These are phyloP conservation scores for Octopus sinensis DNA, from an alignment of 1,140 invertebrate genomes.

Conservation along the genomic window DNA sequence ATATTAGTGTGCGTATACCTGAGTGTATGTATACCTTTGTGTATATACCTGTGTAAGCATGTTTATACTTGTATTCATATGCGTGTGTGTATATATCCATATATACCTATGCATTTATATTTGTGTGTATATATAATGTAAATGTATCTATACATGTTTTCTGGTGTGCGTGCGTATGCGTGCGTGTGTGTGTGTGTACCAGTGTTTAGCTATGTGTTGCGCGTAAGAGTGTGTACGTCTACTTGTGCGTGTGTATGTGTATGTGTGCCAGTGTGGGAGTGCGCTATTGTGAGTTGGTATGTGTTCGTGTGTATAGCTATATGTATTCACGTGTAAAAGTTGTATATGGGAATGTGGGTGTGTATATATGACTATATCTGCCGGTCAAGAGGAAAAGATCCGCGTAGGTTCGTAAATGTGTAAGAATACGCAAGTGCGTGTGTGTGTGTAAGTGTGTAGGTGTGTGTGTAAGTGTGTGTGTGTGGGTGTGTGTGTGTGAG, in stretches of 20 bases:
- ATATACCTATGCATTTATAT: constrained; percentile 29
- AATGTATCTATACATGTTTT: neutral
- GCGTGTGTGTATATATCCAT: constrained; percentile 14
- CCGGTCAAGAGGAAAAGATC: too few relatives aligned
- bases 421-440: too few relatives aligned
- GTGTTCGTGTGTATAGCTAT: too few relatives aligned
- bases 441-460: neutral
- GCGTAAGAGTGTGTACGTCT: neutral
- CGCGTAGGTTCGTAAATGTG: too few relatives aligned
- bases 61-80: neutral
- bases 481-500: neutral
- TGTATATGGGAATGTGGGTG: too few relatives aligned
- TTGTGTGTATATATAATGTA: neutral
- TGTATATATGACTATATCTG: too few relatives aligned
- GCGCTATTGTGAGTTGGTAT: too few relatives aligned
- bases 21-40: neutral
- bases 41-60: neutral
- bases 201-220: neutral
- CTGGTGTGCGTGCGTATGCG: neutral
- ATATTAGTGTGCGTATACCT: neutral
- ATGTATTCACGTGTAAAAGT: too few relatives aligned
- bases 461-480: constrained; percentile 11
- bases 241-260: constrained; percentile 13
- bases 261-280: neutral
- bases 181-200: neutral